Percentiles rank a stretch among this genome's conserved stretches.
Evolutionary conservation across 2,797 vertebrate genomes (phyloP).

Genomic region (Euphonia xanthogaster): DNA sequence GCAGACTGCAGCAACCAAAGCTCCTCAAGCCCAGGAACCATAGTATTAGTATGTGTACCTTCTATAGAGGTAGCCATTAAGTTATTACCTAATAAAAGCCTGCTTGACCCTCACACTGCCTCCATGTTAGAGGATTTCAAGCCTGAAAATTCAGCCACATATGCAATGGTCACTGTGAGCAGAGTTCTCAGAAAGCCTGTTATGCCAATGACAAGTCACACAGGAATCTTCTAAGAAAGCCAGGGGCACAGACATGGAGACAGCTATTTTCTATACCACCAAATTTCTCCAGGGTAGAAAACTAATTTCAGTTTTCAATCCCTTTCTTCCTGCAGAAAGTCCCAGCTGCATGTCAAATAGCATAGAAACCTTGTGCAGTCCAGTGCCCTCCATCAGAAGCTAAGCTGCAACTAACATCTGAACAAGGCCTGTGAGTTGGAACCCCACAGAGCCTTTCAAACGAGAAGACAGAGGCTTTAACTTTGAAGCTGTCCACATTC

Average conservation of each 20-base stretch:
- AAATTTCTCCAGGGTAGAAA: neutral
- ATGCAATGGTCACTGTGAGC: neutral
- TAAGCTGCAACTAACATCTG: neutral
- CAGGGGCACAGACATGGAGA: neutral
- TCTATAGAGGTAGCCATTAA: neutral
- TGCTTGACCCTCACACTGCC: neutral
- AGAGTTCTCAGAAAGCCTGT: neutral
- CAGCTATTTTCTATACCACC: neutral
- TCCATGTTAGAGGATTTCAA: neutral
- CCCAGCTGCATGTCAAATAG: neutral
- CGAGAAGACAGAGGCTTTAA: neutral
- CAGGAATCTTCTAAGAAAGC: neutral
- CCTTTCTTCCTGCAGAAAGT: neutral
- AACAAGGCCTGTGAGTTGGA: neutral
- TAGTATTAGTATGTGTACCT: neutral
- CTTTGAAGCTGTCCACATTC: neutral
- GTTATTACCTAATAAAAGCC: neutral
- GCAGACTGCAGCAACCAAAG: neutral
- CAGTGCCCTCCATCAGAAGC: neutral
- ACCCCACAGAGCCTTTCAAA: slow-evolving; percentile 13
- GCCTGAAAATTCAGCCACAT: neutral
- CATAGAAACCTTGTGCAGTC: neutral
- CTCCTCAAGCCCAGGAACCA: neutral
- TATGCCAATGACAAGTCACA: neutral
- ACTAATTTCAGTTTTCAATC: slow-evolving; percentile 4